A percentile compares a stretch with the other conserved stretches of the same genome.
phyloP scores from a whole-genome alignment of 35 echinoderm and acorn worm species.

The Holothuria glaberrima region DNA sequence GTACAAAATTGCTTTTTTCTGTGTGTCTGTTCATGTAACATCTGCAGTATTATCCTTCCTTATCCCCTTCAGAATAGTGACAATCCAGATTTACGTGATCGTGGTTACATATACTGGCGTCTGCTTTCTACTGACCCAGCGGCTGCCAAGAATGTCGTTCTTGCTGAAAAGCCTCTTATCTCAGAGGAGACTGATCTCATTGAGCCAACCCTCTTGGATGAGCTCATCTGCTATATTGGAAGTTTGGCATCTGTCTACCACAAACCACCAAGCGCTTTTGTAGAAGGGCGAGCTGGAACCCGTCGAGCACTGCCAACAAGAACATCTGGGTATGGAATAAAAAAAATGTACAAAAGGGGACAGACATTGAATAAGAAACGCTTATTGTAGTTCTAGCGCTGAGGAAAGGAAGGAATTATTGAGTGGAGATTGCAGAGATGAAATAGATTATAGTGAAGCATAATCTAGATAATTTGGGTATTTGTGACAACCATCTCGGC shows the following conservation, averaged over 20 bases:
- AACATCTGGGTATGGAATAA: slow-evolving; percentile 70
- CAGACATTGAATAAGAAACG: no score
- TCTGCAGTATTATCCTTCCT: background rate
- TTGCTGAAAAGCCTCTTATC: slow-evolving; percentile 98
- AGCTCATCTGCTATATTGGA: slow-evolving; percentile 98
- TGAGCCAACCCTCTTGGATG: slow-evolving; percentile 95
- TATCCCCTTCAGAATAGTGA: slow-evolving; percentile 84
- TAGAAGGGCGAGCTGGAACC: slow-evolving; percentile 82
- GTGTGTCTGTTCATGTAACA: no score
- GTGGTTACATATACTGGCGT: slow-evolving; percentile 99
- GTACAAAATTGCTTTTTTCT: no score
- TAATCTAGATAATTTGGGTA: no score
- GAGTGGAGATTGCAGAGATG: no score
- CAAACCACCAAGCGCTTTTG: slow-evolving; percentile 97
- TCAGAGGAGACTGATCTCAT: slow-evolving; percentile 99
- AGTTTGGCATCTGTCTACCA: slow-evolving; percentile 98
- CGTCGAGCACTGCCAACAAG: slow-evolving; percentile 79
- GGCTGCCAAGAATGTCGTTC: slow-evolving; percentile 95
- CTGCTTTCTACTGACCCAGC: slow-evolving; percentile 96
- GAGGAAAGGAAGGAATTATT: no score
- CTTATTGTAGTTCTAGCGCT: no score
- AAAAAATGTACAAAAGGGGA: no score
- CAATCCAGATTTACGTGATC: slow-evolving; percentile 97
- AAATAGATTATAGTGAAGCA: no score
- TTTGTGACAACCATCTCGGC: no score